Base-by-base conservation (phyloP, 2,797 vertebrate genomes). In the Muscicapa comitata region DNA sequence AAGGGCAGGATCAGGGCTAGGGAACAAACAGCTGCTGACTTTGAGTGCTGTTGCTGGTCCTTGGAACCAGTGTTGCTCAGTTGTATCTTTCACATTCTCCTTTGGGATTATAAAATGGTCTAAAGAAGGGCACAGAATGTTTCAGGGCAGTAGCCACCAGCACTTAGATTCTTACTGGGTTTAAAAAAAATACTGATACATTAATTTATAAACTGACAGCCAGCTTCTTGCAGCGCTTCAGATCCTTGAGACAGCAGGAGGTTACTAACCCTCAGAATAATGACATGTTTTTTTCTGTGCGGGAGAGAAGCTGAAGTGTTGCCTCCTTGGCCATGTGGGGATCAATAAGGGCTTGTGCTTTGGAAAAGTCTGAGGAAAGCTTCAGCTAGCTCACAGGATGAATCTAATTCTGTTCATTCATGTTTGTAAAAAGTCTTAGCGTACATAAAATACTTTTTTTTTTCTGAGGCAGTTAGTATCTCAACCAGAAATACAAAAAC, bases 161-260 rank as follows among this genome's bases (percentile, higher is more conserved):
- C 24, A 28, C 31, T 26, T 81, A 0, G 0, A 12, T 61, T 80
- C 20, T 17, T 55, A 1, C 11, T 26, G 24, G 3, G 7, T 74
- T 86, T 31, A 29, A 77, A 33, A 37, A 51, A 31, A 6, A 10
- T 8, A 5, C 40, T 59, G 18, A 17, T 85, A 25, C 7, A 7
- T 7, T 42, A n/a, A 14, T 47, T 78, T 47, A 20, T 81, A 54
- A 88, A 47, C 33, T 71, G 40, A 26, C n/a, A 80, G 40, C n/a
- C 51, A 70, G 50, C 51, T 81, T 78, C 77, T 88, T 63, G 58
- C 43, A 75, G 47, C 25, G 6, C 19, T 75, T 78, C 29, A 68
- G 7, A 26, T 65, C 25, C 51, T 45, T 1, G 10, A 35, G 51
- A 40, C 17, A 53, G 40, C n/a, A 59, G 25, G 35, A 43, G 23